Conservation (phyloP, 2,113 vertebrate genomes). For the Leptosomus discolor region DNA sequence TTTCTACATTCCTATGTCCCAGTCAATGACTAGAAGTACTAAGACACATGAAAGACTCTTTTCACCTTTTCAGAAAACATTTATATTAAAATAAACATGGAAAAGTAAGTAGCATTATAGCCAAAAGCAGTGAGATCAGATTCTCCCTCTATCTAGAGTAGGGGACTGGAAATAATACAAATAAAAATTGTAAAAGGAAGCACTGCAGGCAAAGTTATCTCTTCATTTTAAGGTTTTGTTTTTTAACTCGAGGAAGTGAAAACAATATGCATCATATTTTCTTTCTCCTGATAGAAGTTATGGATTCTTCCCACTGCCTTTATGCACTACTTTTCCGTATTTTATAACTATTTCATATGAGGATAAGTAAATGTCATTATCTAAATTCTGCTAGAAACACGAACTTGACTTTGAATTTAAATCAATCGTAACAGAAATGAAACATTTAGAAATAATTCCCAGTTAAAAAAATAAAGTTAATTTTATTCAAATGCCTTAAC, state of each 20-base stretch:
- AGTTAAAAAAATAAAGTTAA: neutral
- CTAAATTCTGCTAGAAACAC: neutral
- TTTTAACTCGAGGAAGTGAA: neutral
- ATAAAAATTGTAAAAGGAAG: neutral
- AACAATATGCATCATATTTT: neutral
- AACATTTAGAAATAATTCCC: neutral
- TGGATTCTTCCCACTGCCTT: neutral
- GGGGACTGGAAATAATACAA: neutral
- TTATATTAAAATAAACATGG: neutral
- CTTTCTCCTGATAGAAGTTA: neutral
- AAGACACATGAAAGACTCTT: neutral
- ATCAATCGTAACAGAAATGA: neutral
- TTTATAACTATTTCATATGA: neutral
- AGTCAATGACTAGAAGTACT: neutral
- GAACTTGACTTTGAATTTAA: neutral
- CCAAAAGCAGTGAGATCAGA: neutral
- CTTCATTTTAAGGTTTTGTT: neutral
- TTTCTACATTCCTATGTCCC: neutral
- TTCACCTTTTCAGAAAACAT: neutral
- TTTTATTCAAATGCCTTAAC: neutral
- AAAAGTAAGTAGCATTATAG: neutral
- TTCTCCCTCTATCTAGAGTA: neutral
- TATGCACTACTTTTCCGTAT: neutral
- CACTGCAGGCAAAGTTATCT: neutral
- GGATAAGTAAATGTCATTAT: neutral